These are phyloP conservation scores for Bufo gargarizans DNA, from an alignment of 2,113 vertebrate species.

Conservation along the genomic window DNA sequence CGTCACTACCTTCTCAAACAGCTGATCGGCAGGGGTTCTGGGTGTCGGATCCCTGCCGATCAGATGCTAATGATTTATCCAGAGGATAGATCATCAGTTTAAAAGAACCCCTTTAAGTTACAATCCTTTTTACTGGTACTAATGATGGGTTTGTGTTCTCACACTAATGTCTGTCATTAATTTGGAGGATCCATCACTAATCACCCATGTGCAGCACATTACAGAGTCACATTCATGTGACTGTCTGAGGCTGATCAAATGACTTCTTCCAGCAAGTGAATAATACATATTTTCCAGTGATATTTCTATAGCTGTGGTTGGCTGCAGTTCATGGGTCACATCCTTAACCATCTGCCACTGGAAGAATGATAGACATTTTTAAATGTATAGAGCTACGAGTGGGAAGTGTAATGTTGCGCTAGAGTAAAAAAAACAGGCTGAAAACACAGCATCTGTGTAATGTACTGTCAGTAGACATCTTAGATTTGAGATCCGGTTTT, in stretches of 20 bases:
- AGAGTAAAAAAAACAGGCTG: background rate
- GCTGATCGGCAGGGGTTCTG: too few relatives aligned
- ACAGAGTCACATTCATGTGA: conserved; percentile 4
- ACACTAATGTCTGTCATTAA: background rate
- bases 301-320: conserved; percentile 4
- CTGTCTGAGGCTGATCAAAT: conserved; percentile 1
- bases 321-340: background rate
- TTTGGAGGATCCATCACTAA: background rate
- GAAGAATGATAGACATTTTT: background rate
- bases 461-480: background rate
- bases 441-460: background rate
- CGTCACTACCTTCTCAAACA: too few relatives aligned
- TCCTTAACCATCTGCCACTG: background rate
- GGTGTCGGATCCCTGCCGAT: too few relatives aligned
- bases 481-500: too few relatives aligned
- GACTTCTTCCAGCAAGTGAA: background rate
- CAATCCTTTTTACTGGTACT: background rate
- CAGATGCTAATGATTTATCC: too few relatives aligned
- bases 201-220: background rate
- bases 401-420: background rate
- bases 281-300: conserved; percentile 30
- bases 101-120: too few relatives aligned
- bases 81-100: too few relatives aligned
- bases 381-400: background rate
- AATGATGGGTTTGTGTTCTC: background rate